Percentiles rank a stretch among this genome's conserved stretches.
These are phyloP conservation scores for Tuberolachnus salignus DNA, from an alignment of 2,888 invertebrate genomes.

Conservation along the genomic window DNA sequence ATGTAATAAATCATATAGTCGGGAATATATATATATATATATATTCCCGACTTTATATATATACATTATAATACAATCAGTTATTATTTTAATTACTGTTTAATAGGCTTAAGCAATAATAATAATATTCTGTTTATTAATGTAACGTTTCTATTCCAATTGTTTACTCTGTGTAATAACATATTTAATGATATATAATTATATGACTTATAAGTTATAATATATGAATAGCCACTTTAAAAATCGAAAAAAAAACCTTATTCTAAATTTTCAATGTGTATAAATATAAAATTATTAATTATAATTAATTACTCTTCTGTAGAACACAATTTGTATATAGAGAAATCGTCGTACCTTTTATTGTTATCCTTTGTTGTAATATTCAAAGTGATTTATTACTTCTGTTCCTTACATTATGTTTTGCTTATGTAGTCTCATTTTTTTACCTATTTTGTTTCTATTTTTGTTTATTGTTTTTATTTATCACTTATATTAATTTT, in stretches of 20 bases:
- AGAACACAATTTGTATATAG: constrained; percentile 41
- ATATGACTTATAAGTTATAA: constrained; percentile 13
- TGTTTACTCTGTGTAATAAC: constrained; percentile 20
- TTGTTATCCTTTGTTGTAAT: constrained; percentile 45
- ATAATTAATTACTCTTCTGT: constrained; percentile 37
- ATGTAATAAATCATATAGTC: no score
- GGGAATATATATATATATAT: no score
- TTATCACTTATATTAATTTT: constrained; percentile 44
- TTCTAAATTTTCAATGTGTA: constrained; percentile 33
- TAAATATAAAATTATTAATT: constrained; percentile 33
- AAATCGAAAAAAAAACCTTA: background rate
- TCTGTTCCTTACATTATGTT: constrained; percentile 51
- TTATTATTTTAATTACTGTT: constrained; percentile 48
- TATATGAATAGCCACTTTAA: constrained; percentile 38
- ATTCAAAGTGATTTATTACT: constrained; percentile 21
- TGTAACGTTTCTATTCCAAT: constrained; percentile 43
- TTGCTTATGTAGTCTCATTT: constrained; percentile 46
- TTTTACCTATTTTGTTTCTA: constrained; percentile 34
- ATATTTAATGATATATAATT: constrained; percentile 24
- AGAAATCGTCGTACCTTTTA: constrained; percentile 32
- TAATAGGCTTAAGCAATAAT: constrained; percentile 52
- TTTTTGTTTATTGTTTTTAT: constrained; percentile 33
- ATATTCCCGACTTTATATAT: no score
- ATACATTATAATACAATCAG: constrained; percentile 24
- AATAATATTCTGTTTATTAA: constrained; percentile 43